Percentiles rank a stretch among this genome's conserved stretches.
Conservation (phyloP, 2,113 vertebrate species). For the Bagarius yarrelli region DNA sequence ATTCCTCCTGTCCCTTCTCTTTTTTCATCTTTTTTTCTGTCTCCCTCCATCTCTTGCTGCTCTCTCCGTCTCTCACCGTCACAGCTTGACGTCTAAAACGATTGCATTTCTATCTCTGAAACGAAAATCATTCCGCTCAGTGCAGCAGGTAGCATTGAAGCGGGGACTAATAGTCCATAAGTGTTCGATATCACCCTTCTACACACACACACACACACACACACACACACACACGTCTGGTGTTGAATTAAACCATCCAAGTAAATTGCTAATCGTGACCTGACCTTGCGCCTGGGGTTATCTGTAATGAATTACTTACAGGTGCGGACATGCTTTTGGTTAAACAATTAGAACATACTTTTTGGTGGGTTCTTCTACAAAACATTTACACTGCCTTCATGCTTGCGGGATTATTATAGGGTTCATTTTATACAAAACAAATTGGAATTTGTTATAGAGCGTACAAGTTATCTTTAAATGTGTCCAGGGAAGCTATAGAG, state of each 20-base stretch:
- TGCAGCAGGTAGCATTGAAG: conserved; percentile 47
- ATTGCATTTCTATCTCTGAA: conserved; percentile 47
- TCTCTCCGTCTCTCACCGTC: conserved; percentile 38
- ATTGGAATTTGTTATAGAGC: too few species aligned
- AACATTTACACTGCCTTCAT: too few species aligned
- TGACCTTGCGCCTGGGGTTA: background rate
- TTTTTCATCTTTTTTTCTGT: background rate
- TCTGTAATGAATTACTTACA: background rate
- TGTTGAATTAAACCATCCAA: background rate
- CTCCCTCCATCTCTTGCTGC: conserved; percentile 25
- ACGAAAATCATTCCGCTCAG: conserved; percentile 46
- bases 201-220: background rate
- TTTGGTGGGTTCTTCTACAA: too few species aligned
- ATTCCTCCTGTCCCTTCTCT: conserved; percentile 25
- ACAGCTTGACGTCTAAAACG: conserved; percentile 60
- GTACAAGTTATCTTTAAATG: background rate
- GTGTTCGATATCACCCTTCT: conserved; percentile 33
- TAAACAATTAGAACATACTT: too few species aligned
- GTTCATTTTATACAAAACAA: too few species aligned
- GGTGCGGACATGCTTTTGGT: too few species aligned
- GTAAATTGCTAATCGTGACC: background rate
- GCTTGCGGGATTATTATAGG: too few species aligned
- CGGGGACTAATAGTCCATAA: conserved; percentile 45
- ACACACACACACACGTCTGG: conserved; percentile 5
- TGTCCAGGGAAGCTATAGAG: background rate